phyloP scores from a whole-genome alignment of 1,140 invertebrate species.

The Thereuonema tuberculata region DNA sequence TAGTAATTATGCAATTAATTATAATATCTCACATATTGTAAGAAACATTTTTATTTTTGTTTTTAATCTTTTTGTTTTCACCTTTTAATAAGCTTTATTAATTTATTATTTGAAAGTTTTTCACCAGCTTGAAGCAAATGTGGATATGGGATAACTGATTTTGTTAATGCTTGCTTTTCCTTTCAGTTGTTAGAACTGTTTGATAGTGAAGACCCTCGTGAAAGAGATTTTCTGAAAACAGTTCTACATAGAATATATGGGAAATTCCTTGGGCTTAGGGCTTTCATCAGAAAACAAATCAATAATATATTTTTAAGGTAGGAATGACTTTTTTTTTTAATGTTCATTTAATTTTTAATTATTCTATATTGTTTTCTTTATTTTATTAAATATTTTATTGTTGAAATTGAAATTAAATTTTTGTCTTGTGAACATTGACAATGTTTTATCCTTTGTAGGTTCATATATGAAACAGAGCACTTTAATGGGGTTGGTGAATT shows the following conservation, averaged over 20 bases:
- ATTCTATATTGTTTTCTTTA: conserved; percentile 1
- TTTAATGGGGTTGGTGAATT: conserved; percentile 98
- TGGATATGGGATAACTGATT: no score
- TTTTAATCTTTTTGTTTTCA: no score
- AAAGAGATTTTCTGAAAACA: conserved; percentile 98
- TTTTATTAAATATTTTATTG: neutral
- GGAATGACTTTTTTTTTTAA: neutral
- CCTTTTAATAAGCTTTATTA: no score
- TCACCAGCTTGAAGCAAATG: no score
- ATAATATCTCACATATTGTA: no score
- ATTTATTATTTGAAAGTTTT: no score
- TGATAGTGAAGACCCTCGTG: conserved; percentile 96
- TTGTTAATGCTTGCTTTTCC: no score
- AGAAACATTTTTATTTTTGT: no score
- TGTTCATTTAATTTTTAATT: neutral
- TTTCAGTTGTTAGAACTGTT: conserved; percentile 92
- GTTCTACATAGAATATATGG: conserved; percentile 98
- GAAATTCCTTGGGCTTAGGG: conserved; percentile 93
- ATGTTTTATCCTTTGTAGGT: conserved; percentile 65
- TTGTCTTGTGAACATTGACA: no score
- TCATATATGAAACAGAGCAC: conserved; percentile 99
- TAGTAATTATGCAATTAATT: no score
- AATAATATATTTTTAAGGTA: conserved; percentile 93
- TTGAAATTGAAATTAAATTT: no score
- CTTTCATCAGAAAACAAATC: conserved; percentile 99